Evolutionary conservation across 2,888 invertebrate genomes (phyloP), one percentile per base, ranked within the genome.

Genomic region (Argyra leucocephala): DNA sequence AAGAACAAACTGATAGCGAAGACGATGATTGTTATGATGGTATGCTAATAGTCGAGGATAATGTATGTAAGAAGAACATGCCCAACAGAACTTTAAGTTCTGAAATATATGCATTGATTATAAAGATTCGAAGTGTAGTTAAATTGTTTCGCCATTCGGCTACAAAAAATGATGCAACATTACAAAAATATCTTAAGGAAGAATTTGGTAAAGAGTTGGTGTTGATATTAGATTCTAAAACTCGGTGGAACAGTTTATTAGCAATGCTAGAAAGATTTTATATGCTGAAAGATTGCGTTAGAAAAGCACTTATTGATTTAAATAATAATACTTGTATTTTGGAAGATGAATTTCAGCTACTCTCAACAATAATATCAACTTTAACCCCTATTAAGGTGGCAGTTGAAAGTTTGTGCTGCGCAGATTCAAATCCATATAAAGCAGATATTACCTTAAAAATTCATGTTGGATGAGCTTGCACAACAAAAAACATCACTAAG

Each of bases 231-330:
- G 67, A 69, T 63, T 67, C 64, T 64, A 64, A 66, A 66, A 69
- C 68, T 31, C 63, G 68, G n/a, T 69, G 68, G 66, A 63, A 62
- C 37, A 68, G 67, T 63, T 64, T 69, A 57, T 48, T 63, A n/a
- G n/a, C n/a, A n/a, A n/a, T n/a, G n/a, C n/a, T n/a, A n/a, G n/a
- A n/a, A n/a, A n/a, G n/a, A n/a, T n/a, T n/a, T n/a, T n/a, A n/a
- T n/a, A n/a, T n/a, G n/a, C n/a, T n/a, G n/a, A n/a, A n/a, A n/a
- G n/a, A n/a, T n/a, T n/a, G n/a, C n/a, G n/a, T n/a, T n/a, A n/a
- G n/a, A n/a, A n/a, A n/a, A n/a, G n/a, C n/a, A n/a, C n/a, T n/a
- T n/a, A n/a, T n/a, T n/a, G n/a, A n/a, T n/a, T n/a, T n/a, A n/a
- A n/a, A n/a, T n/a, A n/a, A n/a, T n/a, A n/a, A n/a, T n/a, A n/a